These are phyloP conservation scores for Dinothrombium tinctorium DNA, from an alignment of 1,140 invertebrate genomes.

Conservation along the genomic window DNA sequence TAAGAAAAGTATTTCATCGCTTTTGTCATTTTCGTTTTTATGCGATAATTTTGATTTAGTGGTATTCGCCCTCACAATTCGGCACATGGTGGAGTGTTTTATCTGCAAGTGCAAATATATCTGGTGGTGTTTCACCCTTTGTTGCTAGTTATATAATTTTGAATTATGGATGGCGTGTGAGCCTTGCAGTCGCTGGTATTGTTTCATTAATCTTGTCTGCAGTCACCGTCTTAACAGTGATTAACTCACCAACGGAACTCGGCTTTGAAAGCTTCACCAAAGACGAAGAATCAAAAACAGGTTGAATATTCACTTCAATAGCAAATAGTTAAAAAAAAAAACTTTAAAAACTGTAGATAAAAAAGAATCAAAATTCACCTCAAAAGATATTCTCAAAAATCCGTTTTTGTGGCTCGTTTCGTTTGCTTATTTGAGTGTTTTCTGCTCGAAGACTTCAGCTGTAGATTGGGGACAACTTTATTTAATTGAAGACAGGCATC, in stretches of 20 bases:
- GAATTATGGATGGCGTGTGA: constrained; percentile 21
- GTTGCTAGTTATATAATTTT: constrained; percentile 20
- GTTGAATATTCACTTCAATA: background rate
- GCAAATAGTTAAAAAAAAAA: background rate
- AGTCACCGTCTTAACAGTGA: background rate
- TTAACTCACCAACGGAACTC: constrained; percentile 9
- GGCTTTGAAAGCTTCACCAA: background rate
- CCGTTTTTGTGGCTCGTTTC: constrained; percentile 21
- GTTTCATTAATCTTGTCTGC: constrained; percentile 13
- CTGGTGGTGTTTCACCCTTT: constrained; percentile 24
- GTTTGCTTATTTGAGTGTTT: constrained; percentile 20
- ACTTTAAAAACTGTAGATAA: background rate
- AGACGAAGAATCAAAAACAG: background rate
- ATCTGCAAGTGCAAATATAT: constrained; percentile 25
- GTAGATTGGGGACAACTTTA: constrained; percentile 27
- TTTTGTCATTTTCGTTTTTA: constrained; percentile 4
- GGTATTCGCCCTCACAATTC: constrained; percentile 24
- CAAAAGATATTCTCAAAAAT: constrained; percentile 9
- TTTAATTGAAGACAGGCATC: constrained; percentile 23
- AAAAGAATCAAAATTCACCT: background rate
- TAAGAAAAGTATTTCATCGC: constrained; percentile 22
- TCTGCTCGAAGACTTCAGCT: constrained; percentile 20
- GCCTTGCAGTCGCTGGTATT: constrained; percentile 16
- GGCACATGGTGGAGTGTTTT: constrained; percentile 27
- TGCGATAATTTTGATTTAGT: no score